Evolutionary conservation across 2,888 invertebrate species (phyloP).

Genomic region (Nematopogon swammerdamellus): DNA sequence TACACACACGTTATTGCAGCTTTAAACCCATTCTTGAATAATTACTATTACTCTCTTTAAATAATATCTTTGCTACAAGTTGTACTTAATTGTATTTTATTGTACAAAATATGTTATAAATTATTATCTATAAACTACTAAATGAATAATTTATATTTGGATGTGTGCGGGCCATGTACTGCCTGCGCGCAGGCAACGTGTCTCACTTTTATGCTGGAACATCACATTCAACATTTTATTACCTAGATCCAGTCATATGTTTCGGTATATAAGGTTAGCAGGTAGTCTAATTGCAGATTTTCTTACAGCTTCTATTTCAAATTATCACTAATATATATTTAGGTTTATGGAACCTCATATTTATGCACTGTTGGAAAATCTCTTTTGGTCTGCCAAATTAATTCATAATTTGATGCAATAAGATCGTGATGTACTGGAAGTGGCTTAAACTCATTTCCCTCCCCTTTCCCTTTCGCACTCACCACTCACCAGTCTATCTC

Average conservation of each 20-base stretch:
- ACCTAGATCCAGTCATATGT: conserved; percentile 34
- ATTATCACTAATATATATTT: conserved; percentile 42
- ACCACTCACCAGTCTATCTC: conserved; percentile 40
- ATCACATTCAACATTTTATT: conserved; percentile 46
- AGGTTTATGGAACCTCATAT: conserved; percentile 39
- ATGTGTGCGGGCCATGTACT: conserved; percentile 50
- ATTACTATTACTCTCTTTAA: conserved; percentile 57
- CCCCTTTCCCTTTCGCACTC: conserved; percentile 8
- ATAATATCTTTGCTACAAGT: conserved; percentile 64
- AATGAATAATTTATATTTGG: conserved; percentile 50
- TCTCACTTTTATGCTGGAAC: conserved; percentile 55
- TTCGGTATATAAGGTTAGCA: conserved; percentile 53
- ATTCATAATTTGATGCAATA: conserved; percentile 48
- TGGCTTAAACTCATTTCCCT: conserved; percentile 50
- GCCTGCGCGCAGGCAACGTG: conserved; percentile 54
- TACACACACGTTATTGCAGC: conserved; percentile 55
- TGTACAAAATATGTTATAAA: conserved; percentile 67
- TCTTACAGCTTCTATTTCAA: conserved; percentile 57
- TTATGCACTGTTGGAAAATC: conserved; percentile 55
- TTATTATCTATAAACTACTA: conserved; percentile 54
- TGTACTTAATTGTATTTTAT: conserved; percentile 67
- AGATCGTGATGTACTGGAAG: conserved; percentile 53
- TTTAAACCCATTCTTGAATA: conserved; percentile 42
- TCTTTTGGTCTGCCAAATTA: conserved; percentile 56
- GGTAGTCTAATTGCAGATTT: conserved; percentile 57